Conservation (phyloP, 2,113 vertebrate genomes). For the Amazona vittata region DNA sequence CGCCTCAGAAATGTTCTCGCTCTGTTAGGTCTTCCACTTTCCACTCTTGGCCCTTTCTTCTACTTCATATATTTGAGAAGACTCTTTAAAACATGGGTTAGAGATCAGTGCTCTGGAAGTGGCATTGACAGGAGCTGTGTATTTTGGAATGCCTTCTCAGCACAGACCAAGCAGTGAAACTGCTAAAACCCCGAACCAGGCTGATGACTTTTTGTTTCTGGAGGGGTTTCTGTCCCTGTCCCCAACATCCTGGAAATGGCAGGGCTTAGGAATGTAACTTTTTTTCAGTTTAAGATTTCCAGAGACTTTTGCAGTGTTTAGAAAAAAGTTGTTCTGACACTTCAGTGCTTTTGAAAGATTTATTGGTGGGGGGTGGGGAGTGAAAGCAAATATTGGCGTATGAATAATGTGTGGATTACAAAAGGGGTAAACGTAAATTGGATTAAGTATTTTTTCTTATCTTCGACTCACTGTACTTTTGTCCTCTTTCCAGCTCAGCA, state of each 20-base stretch:
- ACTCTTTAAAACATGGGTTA: not conserved
- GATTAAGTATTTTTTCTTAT: slow-evolving; percentile 34
- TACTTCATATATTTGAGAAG: not conserved
- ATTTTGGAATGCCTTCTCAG: slow-evolving; percentile 22
- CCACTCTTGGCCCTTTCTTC: not conserved
- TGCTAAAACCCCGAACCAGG: not conserved
- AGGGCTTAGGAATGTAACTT: not conserved
- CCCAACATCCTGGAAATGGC: not conserved
- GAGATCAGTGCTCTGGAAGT: not conserved
- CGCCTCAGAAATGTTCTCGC: not conserved
- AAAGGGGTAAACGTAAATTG: not conserved
- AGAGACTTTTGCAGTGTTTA: not conserved
- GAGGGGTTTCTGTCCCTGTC: slow-evolving; percentile 5
- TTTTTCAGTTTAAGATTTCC: not conserved
- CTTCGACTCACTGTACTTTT: slow-evolving; percentile 2
- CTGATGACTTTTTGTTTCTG: not conserved
- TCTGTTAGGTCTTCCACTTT: not conserved
- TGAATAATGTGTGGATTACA: not conserved
- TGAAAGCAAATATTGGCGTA: not conserved
- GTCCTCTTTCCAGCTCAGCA: not conserved
- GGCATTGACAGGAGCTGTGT: not conserved
- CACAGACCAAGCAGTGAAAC: not conserved
- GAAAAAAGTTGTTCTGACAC: not conserved
- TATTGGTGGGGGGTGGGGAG: not conserved
- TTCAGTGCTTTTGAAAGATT: not conserved